Evolutionary conservation across 2,888 invertebrate species (phyloP), one percentile per base, ranked within the genome.

Genomic region (Zelleria hepariella): DNA sequence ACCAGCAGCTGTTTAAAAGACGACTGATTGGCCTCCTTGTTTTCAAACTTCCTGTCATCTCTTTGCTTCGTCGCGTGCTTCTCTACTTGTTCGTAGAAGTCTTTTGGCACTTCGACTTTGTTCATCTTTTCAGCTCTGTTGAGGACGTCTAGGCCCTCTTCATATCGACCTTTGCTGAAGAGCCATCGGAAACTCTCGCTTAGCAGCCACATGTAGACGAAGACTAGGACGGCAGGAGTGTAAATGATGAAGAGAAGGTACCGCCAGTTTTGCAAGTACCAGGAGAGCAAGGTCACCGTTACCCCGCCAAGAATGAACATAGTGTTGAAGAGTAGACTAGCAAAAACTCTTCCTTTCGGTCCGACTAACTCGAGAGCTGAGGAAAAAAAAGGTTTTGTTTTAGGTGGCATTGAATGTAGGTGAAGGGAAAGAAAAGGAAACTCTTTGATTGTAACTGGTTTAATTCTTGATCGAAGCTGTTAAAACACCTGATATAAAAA

Each of bases 41-140:
- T 79, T 56, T 83, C 83, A 18, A 62, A 75, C 62, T 88, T 88
- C 26, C 83, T 78, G 0, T 79, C 78, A 10, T 87, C 85, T 63
- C 86, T 72, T 60, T 86, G 86, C 27, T 76, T 74, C 7, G 78
- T 83, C 0, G 86, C 88, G 26, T 82, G 80, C 59, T 86, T 87
- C 49, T 87, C 87, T 0, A 88, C 83, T 68, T 84, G 80, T 1
- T 77, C 75, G 60, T 86, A 84, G 64, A 90, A 78, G 6, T 89
- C 86, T 63, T 89, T 84, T 0, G 89, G 83, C 0, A 91, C 77
- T 18, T 77, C 74, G 0, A 80, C 81, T 3, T 89, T 90, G 68
- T 94, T 94, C 56, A 92, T 82, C 64, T 81, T 90, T 1, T 94
- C 93, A 7, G 93, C 91, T 69, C 85, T 91, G 8, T 79, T 83